Conservation (phyloP, 2,113 vertebrate species). For the Tyrannus savana region DNA sequence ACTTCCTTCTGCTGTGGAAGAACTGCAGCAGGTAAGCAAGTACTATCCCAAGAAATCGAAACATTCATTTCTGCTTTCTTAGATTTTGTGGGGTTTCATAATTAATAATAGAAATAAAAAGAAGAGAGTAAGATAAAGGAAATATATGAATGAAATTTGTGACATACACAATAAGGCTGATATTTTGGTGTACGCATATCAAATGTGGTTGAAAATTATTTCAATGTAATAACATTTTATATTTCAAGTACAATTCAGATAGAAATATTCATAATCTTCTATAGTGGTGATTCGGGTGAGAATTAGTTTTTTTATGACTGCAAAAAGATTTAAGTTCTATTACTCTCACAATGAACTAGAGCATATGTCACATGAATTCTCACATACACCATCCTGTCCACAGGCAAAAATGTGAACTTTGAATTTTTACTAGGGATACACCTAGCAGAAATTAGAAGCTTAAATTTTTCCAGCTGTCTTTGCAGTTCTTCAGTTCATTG, state of each 20-base stretch:
- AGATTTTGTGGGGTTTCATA: background rate
- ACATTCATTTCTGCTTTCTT: background rate
- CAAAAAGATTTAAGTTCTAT: background rate
- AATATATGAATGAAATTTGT: background rate
- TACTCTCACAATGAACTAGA: background rate
- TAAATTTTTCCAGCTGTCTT: background rate
- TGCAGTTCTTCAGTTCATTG: background rate
- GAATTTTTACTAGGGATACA: background rate
- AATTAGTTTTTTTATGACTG: background rate
- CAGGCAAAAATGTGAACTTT: background rate
- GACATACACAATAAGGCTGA: background rate
- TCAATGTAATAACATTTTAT: background rate
- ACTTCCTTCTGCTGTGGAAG: background rate
- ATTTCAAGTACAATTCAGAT: background rate
- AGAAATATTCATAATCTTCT: background rate
- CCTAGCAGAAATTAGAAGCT: background rate
- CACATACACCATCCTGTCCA: background rate
- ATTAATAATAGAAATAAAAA: background rate
- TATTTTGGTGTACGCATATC: background rate
- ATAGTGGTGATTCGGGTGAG: background rate
- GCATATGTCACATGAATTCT: background rate
- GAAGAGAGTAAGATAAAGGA: background rate
- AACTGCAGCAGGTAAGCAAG: background rate
- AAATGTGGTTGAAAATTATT: background rate
- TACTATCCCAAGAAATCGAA: background rate